These are phyloP conservation scores for Ptiloglossa arizonensis DNA, from an alignment of 1,140 invertebrate genomes.

Conservation along the genomic window DNA sequence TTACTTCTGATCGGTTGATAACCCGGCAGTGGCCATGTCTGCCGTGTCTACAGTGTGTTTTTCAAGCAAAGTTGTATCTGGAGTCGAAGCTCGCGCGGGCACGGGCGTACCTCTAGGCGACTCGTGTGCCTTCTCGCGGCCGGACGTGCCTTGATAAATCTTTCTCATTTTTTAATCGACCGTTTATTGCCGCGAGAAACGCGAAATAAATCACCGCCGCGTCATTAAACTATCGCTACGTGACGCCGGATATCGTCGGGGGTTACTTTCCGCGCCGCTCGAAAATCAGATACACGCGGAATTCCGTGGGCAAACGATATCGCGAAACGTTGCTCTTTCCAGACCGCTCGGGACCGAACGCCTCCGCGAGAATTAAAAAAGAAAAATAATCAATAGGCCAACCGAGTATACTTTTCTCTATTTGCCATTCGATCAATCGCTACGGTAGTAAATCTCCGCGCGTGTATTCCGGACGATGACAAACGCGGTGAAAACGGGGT, in stretches of 20 bases:
- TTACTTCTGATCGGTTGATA: slow-evolving; percentile 70
- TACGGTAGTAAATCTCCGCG: too few relatives aligned
- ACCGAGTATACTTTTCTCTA: too few relatives aligned
- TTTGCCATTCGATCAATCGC: too few relatives aligned
- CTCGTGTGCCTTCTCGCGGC: background rate
- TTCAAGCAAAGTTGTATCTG: slow-evolving; percentile 58
- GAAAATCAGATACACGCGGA: slow-evolving; percentile 45
- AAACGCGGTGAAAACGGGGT: too few relatives aligned
- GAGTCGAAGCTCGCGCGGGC: slow-evolving; percentile 39
- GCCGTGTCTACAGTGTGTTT: slow-evolving; percentile 69
- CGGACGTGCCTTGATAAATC: slow-evolving; percentile 53
- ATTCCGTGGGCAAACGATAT: background rate
- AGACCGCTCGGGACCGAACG: background rate
- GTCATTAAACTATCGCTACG: slow-evolving; percentile 41
- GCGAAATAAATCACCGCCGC: slow-evolving; percentile 48
- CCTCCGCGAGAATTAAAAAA: too few relatives aligned
- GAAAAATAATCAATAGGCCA: too few relatives aligned
- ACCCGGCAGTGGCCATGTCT: slow-evolving; percentile 65
- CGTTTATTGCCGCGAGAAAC: slow-evolving; percentile 56
- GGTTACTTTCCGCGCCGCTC: background rate
- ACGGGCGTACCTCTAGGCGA: slow-evolving; percentile 59
- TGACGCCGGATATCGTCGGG: slow-evolving; percentile 29
- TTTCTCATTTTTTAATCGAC: slow-evolving; percentile 54
- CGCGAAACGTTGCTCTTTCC: slow-evolving; percentile 5
- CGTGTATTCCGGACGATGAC: too few relatives aligned